Percentiles rank a stretch among this genome's conserved stretches.
phyloP scores from a whole-genome alignment of 2,888 invertebrate species.

The Torymus tubicola region DNA sequence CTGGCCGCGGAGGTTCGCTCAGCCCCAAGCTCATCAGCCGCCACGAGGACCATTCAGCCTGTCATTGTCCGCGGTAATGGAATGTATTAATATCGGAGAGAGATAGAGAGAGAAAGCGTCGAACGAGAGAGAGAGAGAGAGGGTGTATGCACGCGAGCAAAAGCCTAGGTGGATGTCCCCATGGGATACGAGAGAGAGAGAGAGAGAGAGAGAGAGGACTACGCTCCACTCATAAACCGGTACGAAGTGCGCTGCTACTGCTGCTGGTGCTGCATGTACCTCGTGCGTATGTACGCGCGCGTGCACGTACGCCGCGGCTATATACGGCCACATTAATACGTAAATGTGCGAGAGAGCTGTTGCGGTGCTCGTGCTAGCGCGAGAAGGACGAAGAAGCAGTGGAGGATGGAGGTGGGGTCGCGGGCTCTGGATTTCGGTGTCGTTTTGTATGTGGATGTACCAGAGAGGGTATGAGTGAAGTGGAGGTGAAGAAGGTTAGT shows the following conservation, averaged over 20 bases:
- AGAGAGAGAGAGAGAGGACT: no score
- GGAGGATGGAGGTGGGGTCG: no score
- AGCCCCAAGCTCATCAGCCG: constrained; percentile 70
- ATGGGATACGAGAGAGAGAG: neutral
- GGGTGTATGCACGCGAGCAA: neutral
- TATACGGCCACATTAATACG: constrained; percentile 62
- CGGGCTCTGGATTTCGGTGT: no score
- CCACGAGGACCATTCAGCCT: constrained; percentile 73
- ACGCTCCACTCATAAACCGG: no score
- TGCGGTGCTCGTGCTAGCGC: no score
- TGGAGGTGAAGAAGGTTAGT: no score
- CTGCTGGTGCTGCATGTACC: neutral
- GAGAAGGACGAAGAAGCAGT: no score
- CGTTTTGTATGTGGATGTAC: no score
- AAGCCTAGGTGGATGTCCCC: neutral
- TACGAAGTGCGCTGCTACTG: no score
- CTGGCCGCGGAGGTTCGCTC: constrained; percentile 30
- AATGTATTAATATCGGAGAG: constrained; percentile 75
- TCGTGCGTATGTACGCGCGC: constrained; percentile 36
- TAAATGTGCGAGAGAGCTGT: constrained; percentile 58
- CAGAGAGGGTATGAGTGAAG: no score
- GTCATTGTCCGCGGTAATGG: constrained; percentile 75
- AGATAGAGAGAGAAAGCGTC: constrained; percentile 28
- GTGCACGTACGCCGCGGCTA: neutral
- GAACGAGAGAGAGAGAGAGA: neutral